A percentile compares a stretch with the other conserved stretches of the same genome.
These are phyloP conservation scores for Nemurella pictetii DNA, from an alignment of 2,888 invertebrate genomes.

Conservation along the genomic window DNA sequence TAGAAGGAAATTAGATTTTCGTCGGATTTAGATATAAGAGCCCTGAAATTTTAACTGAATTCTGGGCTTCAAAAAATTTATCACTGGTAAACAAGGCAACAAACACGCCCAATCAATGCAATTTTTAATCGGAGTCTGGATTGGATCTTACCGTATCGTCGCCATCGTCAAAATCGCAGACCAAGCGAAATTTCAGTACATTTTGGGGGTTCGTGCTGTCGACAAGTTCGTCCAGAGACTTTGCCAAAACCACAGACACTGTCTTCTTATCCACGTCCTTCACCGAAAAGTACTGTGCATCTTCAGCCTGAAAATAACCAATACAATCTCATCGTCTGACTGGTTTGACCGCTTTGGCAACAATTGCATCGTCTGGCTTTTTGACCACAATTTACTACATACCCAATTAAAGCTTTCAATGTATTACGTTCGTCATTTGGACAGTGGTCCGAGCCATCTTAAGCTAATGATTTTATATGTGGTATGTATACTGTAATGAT, in stretches of 20 bases:
- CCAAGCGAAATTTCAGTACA: constrained; percentile 78
- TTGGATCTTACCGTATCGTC: constrained; percentile 61
- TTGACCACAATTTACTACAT: neutral
- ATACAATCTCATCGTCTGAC: no score
- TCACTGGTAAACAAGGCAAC: no score
- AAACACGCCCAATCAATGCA: no score
- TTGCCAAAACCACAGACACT: constrained; percentile 73
- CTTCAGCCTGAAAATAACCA: constrained; percentile 64
- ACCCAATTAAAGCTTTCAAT: neutral
- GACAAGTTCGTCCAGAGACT: constrained; percentile 77
- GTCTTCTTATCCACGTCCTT: constrained; percentile 76
- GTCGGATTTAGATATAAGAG: no score
- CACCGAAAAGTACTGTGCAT: constrained; percentile 71
- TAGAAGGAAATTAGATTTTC: no score
- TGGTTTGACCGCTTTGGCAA: no score
- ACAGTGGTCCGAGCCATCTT: neutral
- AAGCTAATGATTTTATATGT: neutral
- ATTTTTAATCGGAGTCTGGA: no score
- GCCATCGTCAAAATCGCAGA: constrained; percentile 71
- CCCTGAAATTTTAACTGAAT: no score
- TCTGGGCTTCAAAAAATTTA: no score
- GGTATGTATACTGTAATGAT: no score
- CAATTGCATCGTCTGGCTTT: neutral
- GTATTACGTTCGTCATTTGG: neutral
- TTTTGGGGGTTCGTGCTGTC: constrained; percentile 80